A percentile compares a stretch with the other conserved stretches of the same genome.
phyloP scores from a whole-genome alignment of 2,113 vertebrate genomes.

The Bubo blakistoni region DNA sequence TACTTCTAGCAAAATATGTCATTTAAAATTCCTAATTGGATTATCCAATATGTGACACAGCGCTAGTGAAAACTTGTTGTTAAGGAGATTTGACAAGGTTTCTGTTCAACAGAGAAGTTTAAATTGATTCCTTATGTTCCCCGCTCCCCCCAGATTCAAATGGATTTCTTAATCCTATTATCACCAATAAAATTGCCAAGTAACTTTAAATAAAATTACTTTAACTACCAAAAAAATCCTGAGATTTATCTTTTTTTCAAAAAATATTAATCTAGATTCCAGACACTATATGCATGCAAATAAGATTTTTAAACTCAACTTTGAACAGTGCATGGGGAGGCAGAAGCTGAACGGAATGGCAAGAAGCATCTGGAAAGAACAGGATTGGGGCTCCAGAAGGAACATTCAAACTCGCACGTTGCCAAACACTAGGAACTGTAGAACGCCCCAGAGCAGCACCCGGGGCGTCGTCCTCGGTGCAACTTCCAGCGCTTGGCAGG shows the following conservation, averaged over 20 bases:
- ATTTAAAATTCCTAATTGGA: background rate
- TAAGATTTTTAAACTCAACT: background rate
- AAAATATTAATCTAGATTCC: background rate
- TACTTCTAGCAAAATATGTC: background rate
- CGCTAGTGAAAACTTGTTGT: background rate
- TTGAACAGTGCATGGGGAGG: background rate
- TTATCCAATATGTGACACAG: background rate
- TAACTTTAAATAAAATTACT: background rate
- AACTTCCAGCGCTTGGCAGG: accelerated
- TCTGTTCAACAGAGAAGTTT: background rate
- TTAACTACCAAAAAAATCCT: background rate
- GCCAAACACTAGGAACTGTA: accelerated
- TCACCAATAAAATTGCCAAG: background rate
- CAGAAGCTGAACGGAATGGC: accelerated
- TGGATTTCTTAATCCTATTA: background rate
- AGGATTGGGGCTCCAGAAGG: background rate
- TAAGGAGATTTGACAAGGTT: background rate
- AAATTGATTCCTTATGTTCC: background rate
- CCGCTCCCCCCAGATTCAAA: background rate
- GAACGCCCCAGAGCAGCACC: accelerated
- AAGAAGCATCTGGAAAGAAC: background rate
- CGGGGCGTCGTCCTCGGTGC: accelerated
- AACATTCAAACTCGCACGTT: accelerated
- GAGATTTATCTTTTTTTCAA: background rate
- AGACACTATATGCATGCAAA: background rate